Evolutionary conservation across 1,140 invertebrate genomes (phyloP).

Genomic region (Halictus rubicundus): DNA sequence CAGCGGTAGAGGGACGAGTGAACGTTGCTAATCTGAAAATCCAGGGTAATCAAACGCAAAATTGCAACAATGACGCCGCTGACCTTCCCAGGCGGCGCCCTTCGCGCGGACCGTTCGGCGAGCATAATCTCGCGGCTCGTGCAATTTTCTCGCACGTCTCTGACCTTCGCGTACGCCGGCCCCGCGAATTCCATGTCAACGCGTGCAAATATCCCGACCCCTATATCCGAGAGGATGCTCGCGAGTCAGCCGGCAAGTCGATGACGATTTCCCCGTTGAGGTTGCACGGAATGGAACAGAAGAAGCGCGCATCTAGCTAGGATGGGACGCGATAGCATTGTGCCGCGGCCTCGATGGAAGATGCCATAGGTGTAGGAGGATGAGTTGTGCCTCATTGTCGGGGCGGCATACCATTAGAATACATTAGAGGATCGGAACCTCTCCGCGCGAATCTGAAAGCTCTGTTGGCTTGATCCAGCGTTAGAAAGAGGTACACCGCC

Average conservation of each 20-base stretch:
- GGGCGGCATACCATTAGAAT: constrained; percentile 77
- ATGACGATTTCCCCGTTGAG: constrained; percentile 1
- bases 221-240: background rate
- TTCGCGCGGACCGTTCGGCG: background rate
- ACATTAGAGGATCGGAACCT: constrained; percentile 64
- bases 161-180: constrained; percentile 41
- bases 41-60: no score
- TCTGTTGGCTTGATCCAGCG: constrained; percentile 18
- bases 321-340: constrained; percentile 60
- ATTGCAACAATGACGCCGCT: no score
- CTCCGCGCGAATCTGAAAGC: constrained; percentile 17
- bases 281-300: constrained; percentile 43
- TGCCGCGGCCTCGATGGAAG: constrained; percentile 48
- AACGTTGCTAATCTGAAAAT: no score
- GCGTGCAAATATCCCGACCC: constrained; percentile 27
- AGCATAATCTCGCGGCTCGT: background rate
- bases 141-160: constrained; percentile 11
- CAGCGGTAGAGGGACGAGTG: no score
- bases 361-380: constrained; percentile 71
- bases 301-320: constrained; percentile 38
- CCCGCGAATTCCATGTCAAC: constrained; percentile 51
- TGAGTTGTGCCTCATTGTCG: constrained; percentile 76
- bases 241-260: background rate
- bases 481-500: constrained; percentile 33
- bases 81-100: background rate